These are phyloP conservation scores for Nemopilema nomurai DNA, from an alignment of 30 jellyfish, hydroid and myxozoan species.

Conservation along the genomic window DNA sequence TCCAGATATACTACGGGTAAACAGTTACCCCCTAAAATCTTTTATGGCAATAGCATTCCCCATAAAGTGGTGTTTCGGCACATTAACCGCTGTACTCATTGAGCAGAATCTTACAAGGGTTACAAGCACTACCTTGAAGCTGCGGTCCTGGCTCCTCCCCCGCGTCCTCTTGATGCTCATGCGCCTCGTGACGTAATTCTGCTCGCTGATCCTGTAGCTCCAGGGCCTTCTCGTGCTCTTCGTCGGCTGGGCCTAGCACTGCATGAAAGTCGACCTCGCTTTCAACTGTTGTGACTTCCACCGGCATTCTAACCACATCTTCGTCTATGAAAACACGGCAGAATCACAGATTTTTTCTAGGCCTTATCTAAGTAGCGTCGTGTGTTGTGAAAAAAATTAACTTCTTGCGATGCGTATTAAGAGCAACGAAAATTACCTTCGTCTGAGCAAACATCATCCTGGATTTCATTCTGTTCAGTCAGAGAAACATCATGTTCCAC, in stretches of 20 bases:
- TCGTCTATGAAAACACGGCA: slow-evolving; percentile 4
- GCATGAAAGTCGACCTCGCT: slow-evolving; percentile 51
- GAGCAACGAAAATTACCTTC: neutral
- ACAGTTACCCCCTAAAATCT: too few species aligned
- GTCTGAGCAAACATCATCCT: too few species aligned
- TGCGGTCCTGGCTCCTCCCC: neutral
- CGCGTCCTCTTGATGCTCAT: neutral
- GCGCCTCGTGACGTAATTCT: neutral
- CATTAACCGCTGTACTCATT: too few species aligned
- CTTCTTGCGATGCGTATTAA: neutral
- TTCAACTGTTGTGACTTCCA: slow-evolving; percentile 18
- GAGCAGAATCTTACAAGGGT: too few species aligned
- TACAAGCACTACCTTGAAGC: neutral
- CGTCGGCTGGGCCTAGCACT: slow-evolving; percentile 44
- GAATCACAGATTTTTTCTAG: neutral
- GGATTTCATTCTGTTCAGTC: too few species aligned
- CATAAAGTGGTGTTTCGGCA: too few species aligned
- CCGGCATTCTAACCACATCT: slow-evolving; percentile 6
- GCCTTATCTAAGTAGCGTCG: neutral
- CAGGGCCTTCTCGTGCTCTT: slow-evolving; percentile 16
- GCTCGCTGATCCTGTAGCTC: slow-evolving; percentile 6
- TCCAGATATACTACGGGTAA: too few species aligned
- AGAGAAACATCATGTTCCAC: too few species aligned
- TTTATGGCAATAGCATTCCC: too few species aligned
- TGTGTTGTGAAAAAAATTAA: neutral